Base-by-base conservation (phyloP, 2,888 invertebrate species). In the Synanthedon formicaeformis region DNA sequence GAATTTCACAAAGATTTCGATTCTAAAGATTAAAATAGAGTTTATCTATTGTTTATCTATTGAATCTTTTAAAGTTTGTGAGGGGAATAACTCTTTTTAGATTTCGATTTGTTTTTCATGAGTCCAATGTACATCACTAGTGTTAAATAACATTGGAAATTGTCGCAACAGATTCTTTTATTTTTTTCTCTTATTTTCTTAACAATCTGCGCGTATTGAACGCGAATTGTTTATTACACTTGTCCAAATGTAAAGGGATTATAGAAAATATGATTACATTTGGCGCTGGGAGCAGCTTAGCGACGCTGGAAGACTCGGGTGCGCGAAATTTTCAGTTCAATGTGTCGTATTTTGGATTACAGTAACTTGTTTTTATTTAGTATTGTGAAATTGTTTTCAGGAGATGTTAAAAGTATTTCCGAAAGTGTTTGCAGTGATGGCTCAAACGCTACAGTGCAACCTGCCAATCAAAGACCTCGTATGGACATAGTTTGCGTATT, bases 401-500 rank as follows among this genome's bases (percentile, higher is more conserved):
- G 86, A 57, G 88, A 88, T 77, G 86, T 82, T 58, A 80, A 85
- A 66, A 88, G 88, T 68, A 84, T 87, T 65, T 87, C 88, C 67
- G 88, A 88, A 64, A 88, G 88, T 72, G 72, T 88, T 52, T 86
- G 88, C 65, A 88, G 88, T 59, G 88, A 88, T 84, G 88, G 87
- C 11, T 88, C 88, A n/a, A 84, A 73, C 59, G 83, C 87, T 45
- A 88, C 88, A 5, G 82, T 88, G 41, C 87, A 87, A 62, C 69
- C 84, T 14, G 78, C 81, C 51, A 84, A 78, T 61, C 80, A 78
- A 57, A 72, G 92, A 61, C 91, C 92, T 23, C 90, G 91, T 63
- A 96, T 96, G 94, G 96, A 96, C 77, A 94, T 97, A 57, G 96
- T 93, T 52, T 95, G 95, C 83, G 94, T 96, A 59, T 89, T 96